Base-by-base conservation (phyloP, 2,113 vertebrate species). In the Plectropomus leopardus region DNA sequence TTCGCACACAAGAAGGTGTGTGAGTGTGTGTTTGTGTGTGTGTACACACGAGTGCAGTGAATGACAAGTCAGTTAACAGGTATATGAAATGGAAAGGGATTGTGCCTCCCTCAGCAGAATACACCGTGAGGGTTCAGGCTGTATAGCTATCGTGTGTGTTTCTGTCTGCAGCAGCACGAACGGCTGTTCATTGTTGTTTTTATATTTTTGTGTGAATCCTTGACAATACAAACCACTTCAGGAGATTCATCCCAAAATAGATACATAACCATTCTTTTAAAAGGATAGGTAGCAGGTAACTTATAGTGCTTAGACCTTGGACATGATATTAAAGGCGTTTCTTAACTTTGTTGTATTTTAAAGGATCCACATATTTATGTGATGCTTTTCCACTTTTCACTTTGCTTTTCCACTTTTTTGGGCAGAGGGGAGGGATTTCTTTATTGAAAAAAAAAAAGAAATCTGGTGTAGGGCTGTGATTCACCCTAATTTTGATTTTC, bases 51-150 rank as follows among this genome's bases (percentile, higher is more conserved):
- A 23, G 53, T 48, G 58, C 6, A 32, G 24, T 76, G 78, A 72
- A 67, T 73, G 87, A 82, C 84, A 87, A 59, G 80, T 65, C 65
- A 80, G 78, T 90, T 82, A 92, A 60, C 86, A 88, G 88, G 71
- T 87, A 65, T 58, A 68, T 80, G 63, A 54, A 71, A 82, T 68
- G 42, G 60, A 79, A 82, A 72, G 42, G 2, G 84, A 86, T 72
- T 70, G 48, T 72, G 72, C 80, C 48, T 80, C 58, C 61, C 72
- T 91, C 75, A 86, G 87, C 81, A 87, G 78, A 91, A 89, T 85
- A 60, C 65, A 53, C 65, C 60, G 64, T 55, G 69, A 83, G 72
- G 57, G 59, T 55, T 65, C 60, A 71, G 65, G 57, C 59, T 48
- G 32, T 16, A 13, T n/a, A n/a, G n/a, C n/a, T n/a, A n/a, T 30